Conservation (phyloP, 2,888 invertebrate species). For the Rhamnusium bicolor region DNA sequence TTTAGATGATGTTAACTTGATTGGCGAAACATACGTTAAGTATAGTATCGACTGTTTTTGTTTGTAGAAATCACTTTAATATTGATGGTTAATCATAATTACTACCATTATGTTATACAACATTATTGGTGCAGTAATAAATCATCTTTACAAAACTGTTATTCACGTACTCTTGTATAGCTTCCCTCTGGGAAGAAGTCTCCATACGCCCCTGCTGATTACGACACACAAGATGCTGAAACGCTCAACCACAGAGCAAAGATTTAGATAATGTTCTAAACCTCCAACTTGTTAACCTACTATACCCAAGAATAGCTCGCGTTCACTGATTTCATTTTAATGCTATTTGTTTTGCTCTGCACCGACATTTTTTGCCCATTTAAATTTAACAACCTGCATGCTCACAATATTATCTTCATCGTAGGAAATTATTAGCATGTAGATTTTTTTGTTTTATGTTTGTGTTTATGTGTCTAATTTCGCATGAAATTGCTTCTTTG, state of each 20-base stretch:
- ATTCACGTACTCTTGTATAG: too few relatives aligned
- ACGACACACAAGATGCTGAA: conserved; percentile 12
- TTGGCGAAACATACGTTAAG: too few relatives aligned
- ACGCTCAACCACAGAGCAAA: neutral
- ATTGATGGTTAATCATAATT: too few relatives aligned
- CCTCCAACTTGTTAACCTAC: conserved; percentile 29
- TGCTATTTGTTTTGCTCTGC: conserved; percentile 23
- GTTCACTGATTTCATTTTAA: conserved; percentile 32
- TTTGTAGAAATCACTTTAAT: too few relatives aligned
- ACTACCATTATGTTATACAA: too few relatives aligned
- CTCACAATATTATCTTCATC: conserved; percentile 28
- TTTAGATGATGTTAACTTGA: too few relatives aligned
- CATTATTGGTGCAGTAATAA: too few relatives aligned
- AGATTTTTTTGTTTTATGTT: conserved; percentile 16
- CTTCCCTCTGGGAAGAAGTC: neutral
- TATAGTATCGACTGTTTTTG: too few relatives aligned
- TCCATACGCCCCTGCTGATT: conserved; percentile 12
- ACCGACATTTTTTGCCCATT: conserved; percentile 28
- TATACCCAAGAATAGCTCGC: conserved; percentile 19
- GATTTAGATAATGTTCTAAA: conserved; percentile 25
- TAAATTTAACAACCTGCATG: conserved; percentile 31
- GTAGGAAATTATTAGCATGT: conserved; percentile 24
- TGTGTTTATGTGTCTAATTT: neutral
- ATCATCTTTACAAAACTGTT: too few relatives aligned
- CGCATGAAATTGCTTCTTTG: neutral